Percentiles rank a stretch among this genome's conserved stretches.
phyloP scores from a whole-genome alignment of 2,888 invertebrate genomes.

The Dinocampus coccinellae region DNA sequence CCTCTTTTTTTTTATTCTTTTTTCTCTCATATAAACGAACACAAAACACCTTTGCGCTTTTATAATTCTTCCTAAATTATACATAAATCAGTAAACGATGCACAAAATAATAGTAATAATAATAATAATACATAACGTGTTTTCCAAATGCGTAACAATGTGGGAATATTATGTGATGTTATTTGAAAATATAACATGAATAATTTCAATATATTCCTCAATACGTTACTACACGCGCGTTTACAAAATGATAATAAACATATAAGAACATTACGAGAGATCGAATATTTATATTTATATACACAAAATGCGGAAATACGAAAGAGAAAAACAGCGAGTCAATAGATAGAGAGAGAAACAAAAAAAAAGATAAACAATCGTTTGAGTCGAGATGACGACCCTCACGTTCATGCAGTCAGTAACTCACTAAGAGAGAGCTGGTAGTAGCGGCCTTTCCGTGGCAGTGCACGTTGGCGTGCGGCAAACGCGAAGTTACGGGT shows the following conservation, averaged over 20 bases:
- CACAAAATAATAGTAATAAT: background rate
- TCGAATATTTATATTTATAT: too few species aligned
- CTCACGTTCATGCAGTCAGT: slow-evolving; percentile 58
- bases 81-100: background rate
- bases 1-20: too few species aligned
- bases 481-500: slow-evolving; percentile 25
- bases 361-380: background rate
- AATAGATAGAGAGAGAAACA: background rate
- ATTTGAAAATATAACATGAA: too few species aligned
- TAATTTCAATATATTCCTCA: too few species aligned
- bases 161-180: too few species aligned
- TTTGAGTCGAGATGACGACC: slow-evolving; percentile 40
- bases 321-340: background rate
- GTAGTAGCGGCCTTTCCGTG: slow-evolving; percentile 55
- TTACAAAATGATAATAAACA: background rate
- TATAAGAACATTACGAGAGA: background rate
- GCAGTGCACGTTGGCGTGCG: slow-evolving; percentile 54
- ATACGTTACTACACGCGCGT: too few species aligned
- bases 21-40: too few species aligned
- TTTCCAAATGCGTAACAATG: too few species aligned
- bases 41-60: too few species aligned
- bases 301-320: too few species aligned
- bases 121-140: too few species aligned
- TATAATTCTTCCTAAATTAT: too few species aligned
- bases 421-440: slow-evolving; percentile 60